These are phyloP conservation scores for Dastarcus helophoroides DNA, from an alignment of 2,888 invertebrate species.

Conservation along the genomic window DNA sequence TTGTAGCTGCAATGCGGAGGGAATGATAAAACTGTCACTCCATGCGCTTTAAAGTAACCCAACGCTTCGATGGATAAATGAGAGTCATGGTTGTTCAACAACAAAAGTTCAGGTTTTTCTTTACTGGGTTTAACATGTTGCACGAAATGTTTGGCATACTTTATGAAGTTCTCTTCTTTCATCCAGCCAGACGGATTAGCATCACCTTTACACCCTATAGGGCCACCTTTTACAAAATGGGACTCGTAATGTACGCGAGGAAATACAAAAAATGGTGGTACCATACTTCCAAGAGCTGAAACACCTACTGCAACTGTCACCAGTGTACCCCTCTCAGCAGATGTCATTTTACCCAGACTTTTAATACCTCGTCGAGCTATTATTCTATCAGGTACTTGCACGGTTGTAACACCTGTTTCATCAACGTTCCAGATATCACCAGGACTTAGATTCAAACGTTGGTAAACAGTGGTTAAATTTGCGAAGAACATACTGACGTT, in stretches of 20 bases:
- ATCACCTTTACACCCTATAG: too few species aligned
- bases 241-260: constrained; percentile 4
- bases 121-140: too few species aligned
- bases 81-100: too few species aligned
- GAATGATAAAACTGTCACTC: constrained; percentile 7
- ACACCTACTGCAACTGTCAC: constrained; percentile 4
- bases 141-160: too few species aligned
- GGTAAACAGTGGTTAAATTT: constrained; percentile 18
- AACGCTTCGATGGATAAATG: too few species aligned
- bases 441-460: constrained; percentile 18
- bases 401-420: constrained; percentile 31
- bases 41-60: too few species aligned
- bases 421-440: constrained; percentile 31
- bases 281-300: constrained; percentile 4
- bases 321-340: constrained; percentile 3
- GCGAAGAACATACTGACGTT: constrained; percentile 18
- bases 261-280: constrained; percentile 2
- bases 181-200: too few species aligned
- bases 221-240: too few species aligned
- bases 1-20: constrained; percentile 13
- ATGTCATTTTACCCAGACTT: constrained; percentile 19
- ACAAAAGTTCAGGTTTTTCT: too few species aligned
- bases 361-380: constrained; percentile 23
- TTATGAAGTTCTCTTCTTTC: too few species aligned
- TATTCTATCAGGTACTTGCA: constrained; percentile 27